Conservation (phyloP, 2,888 invertebrate genomes). For the Boloria euphrosyne region DNA sequence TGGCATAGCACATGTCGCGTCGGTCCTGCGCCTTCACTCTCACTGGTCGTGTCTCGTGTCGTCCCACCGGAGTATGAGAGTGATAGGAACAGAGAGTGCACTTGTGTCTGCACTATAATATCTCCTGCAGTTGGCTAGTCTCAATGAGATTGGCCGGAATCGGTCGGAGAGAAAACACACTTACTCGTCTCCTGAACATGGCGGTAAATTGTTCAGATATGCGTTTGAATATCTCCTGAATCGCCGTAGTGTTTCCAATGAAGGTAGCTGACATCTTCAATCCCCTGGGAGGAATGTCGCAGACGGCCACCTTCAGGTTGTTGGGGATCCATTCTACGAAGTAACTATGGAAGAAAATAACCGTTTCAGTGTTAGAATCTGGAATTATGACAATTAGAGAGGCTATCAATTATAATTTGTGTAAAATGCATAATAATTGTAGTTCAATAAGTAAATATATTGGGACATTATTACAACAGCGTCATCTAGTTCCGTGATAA, state of each 20-base stretch:
- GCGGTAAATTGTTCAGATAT: constrained; percentile 93
- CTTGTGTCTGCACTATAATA: too few relatives aligned
- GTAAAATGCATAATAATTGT: too few relatives aligned
- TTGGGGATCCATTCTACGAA: constrained; percentile 95
- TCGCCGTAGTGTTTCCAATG: constrained; percentile 92
- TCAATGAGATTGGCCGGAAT: too few relatives aligned
- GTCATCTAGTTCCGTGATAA: too few relatives aligned
- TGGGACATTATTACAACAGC: too few relatives aligned
- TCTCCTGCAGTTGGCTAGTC: too few relatives aligned
- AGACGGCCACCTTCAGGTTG: constrained; percentile 92
- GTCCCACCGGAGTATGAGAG: too few relatives aligned
- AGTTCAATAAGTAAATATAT: too few relatives aligned
- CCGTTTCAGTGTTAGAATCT: neutral
- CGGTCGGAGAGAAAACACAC: constrained; percentile 9
- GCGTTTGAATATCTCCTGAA: constrained; percentile 93
- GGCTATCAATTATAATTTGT: neutral
- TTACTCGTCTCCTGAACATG: constrained; percentile 92
- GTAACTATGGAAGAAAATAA: constrained; percentile 71
- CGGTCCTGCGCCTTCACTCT: too few relatives aligned
- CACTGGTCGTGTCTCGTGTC: too few relatives aligned
- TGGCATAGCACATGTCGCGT: too few relatives aligned
- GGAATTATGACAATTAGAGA: neutral
- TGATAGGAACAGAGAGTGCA: too few relatives aligned
- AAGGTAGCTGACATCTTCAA: constrained; percentile 95
- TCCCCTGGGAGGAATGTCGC: constrained; percentile 92